Evolutionary conservation across 2,888 invertebrate species (phyloP), one percentile per base, ranked within the genome.

Genomic region (Pseudococcus longispinus): DNA sequence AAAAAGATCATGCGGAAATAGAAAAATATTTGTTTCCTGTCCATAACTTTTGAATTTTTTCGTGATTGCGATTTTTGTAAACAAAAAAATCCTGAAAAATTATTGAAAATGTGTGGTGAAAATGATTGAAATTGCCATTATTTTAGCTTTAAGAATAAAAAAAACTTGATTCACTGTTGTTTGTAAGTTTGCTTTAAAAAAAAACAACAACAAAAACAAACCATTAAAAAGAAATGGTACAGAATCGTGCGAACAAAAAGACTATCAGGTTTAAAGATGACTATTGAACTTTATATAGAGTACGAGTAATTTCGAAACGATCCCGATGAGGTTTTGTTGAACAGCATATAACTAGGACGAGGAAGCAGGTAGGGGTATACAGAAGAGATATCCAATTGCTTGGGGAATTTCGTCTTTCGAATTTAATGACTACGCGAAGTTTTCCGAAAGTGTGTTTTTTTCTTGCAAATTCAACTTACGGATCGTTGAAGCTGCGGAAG

Each of bases 331-430:
- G 70, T 70, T 70, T 70, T 60, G 60, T 60, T 60, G 23, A 60
- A 23, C 60, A 60, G 51, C n/a, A n/a, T 51, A 55, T 20, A 23
- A 23, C 8, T 2, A 9, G 9, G 60, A 60, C 9, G 60, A 60
- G 13, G 60, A 60, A 23, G 60, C 9, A 20, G 60, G 23, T 23
- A 23, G 13, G 13, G 23, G 60, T 60, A 23, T 23, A 23, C 20
- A 60, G 60, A 60, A 60, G 60, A 60, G 60, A 60, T 60, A 70
- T 70, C 70, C 70, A 70, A 70, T 70, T 70, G 70, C 70, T 70
- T 70, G 8, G 70, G 70, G 70, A 70, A 70, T 70, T 70, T 70
- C 70, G 70, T 29, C 29, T 70, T 29, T 70, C 29, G 70, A 70
- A 70, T 70, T 70, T 70, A 70, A 70, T 70, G 70, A 70, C 29